phyloP scores from a whole-genome alignment of 2,888 invertebrate genomes.

The Morpho helenor region DNA sequence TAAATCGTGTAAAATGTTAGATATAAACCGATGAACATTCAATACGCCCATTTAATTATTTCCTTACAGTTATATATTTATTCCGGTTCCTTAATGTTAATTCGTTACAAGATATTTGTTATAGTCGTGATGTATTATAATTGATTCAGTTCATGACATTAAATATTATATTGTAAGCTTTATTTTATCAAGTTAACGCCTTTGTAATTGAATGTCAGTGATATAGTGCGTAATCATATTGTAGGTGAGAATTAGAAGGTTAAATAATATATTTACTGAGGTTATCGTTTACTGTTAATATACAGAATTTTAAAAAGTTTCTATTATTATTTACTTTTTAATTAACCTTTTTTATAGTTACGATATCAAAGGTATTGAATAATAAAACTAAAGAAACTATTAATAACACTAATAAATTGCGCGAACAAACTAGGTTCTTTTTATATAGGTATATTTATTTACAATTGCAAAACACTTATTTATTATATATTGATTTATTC shows the following conservation, averaged over 20 bases:
- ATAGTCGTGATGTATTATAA: slow-evolving; percentile 1
- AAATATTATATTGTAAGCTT: not conserved
- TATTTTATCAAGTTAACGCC: not conserved
- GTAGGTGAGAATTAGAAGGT: not conserved
- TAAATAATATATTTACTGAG: not conserved
- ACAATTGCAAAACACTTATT: slow-evolving; percentile 2
- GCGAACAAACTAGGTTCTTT: not conserved
- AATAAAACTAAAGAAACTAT: no score
- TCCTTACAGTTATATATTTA: not conserved
- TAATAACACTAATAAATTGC: no score
- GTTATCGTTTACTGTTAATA: no score
- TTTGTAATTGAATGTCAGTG: not conserved
- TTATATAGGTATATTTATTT: not conserved
- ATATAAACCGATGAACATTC: no score
- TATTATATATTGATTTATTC: slow-evolving; percentile 7
- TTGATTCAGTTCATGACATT: slow-evolving; percentile 1
- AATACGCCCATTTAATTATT: no score
- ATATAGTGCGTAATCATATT: not conserved
- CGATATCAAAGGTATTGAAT: no score
- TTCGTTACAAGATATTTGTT: not conserved
- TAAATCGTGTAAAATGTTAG: no score
- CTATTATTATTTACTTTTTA: no score
- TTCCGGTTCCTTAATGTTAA: not conserved
- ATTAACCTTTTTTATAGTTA: no score
- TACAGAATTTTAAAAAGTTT: no score